Evolutionary conservation across 1,140 invertebrate species (phyloP), one percentile per base, ranked within the genome.

Genomic region (Doryteuthis pealeii): DNA sequence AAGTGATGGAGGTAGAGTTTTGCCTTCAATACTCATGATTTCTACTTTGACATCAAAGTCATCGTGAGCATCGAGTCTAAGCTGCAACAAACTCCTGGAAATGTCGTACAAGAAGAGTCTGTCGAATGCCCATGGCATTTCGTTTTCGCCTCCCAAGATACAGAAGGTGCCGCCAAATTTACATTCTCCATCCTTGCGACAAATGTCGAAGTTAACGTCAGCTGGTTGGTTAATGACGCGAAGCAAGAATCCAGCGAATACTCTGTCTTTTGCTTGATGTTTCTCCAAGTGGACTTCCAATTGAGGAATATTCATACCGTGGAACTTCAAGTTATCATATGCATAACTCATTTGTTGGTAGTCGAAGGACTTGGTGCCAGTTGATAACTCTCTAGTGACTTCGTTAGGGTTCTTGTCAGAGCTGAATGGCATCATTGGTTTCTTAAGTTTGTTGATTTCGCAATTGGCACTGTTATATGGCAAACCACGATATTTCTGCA

Each of bases 101-200:
- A 78, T 68, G 49, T 78, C 77, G 32, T 68, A 73, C 32, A 73
- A 73, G 70, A 73, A 80, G 6, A 77, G 72, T 31, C 75, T 30
- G 69, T 77, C 77, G 65, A 75, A 80, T 26, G 68, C 45, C 75
- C 75, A 78, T 5, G 79, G 77, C 77, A 76, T 75, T 65, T 79
- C 78, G n/a, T 54, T 14, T 31, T 71, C 71, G 22, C 78, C 78
- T 26, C 78, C 78, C 69, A 79, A 58, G 5, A 79, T 45, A 30
- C 72, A 65, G 67, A 79, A 79, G 8, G 71, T 67, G 1, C 74
- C 76, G 62, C 76, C 76, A 33, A 58, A 76, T n/a, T 26, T 70
- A 54, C 78, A 79, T 10, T 40, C 35, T 40, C 8, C 30, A 33
- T 22, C 58, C 58, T 15, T 70, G 28, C 68, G 28, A 15, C 76